Percentiles rank a stretch among this genome's conserved stretches.
These are phyloP conservation scores for Sarcophaga rosellei DNA, from an alignment of 2,888 invertebrate species.

Conservation along the genomic window DNA sequence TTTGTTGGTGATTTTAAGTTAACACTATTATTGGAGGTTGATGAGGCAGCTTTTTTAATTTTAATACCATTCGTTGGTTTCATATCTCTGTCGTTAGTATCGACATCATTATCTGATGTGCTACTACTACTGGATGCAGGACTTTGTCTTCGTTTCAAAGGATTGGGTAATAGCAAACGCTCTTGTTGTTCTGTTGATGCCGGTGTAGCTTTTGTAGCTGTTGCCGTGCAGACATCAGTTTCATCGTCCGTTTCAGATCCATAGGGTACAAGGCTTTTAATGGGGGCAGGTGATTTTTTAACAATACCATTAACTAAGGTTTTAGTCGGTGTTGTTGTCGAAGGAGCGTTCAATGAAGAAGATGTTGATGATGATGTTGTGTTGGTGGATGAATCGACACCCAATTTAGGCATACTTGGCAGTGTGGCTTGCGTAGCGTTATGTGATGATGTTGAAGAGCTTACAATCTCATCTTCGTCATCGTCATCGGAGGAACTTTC, in stretches of 20 bases:
- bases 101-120: conserved; percentile 70
- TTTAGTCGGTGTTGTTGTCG: conserved; percentile 59
- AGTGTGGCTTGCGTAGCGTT: conserved; percentile 74
- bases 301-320: conserved; percentile 69
- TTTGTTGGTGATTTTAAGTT: conserved; percentile 43
- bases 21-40: conserved; percentile 41
- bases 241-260: conserved; percentile 83
- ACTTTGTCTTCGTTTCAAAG: conserved; percentile 74
- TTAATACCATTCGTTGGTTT: conserved; percentile 58
- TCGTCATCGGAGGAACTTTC: conserved; percentile 76
- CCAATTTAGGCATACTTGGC: conserved; percentile 80
- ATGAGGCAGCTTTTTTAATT: conserved; percentile 63
- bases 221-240: conserved; percentile 51
- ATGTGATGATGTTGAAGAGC: conserved; percentile 68
- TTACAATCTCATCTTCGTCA: conserved; percentile 71
- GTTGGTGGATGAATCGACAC: conserved; percentile 37
- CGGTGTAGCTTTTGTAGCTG: conserved; percentile 40
- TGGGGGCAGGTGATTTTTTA: conserved; percentile 64
- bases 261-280: conserved; percentile 83
- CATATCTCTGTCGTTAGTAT: conserved; percentile 56
- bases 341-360: conserved; percentile 42
- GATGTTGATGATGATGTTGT: conserved; percentile 40
- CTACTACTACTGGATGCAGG: conserved; percentile 62
- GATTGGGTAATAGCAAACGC: conserved; percentile 58
- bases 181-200: conserved; percentile 55